A percentile compares a stretch with the other conserved stretches of the same genome.
Evolutionary conservation across 30 jellyfish, hydroid and myxozoan species (phyloP).

Genomic region (Cassiopea xamachana): DNA sequence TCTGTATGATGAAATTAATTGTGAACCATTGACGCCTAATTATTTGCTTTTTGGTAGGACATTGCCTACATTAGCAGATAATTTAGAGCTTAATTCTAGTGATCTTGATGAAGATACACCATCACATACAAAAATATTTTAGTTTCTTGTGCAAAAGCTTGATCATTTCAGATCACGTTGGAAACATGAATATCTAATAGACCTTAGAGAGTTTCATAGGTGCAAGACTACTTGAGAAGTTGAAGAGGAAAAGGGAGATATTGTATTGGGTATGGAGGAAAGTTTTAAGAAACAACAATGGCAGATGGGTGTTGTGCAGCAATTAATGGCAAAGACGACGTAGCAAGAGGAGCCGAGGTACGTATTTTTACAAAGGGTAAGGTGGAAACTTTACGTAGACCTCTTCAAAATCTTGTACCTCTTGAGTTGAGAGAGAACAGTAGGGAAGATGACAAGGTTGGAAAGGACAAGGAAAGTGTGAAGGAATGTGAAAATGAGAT

Average conservation of each 20-base stretch:
- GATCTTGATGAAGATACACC: slow-evolving; percentile 2
- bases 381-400: background rate
- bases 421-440: too few relatives aligned
- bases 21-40: slow-evolving; percentile 1
- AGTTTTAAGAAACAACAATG: background rate
- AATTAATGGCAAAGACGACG: background rate
- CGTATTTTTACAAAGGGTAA: too few relatives aligned
- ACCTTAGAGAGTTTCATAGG: slow-evolving; percentile 12
- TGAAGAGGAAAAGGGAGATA: background rate
- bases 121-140: slow-evolving; percentile 3
- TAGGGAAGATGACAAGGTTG: too few relatives aligned
- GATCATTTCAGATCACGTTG: slow-evolving; percentile 9
- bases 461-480: too few relatives aligned
- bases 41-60: slow-evolving; percentile 20
- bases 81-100: slow-evolving; percentile 8
- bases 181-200: slow-evolving; percentile 39
- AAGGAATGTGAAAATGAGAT: too few relatives aligned
- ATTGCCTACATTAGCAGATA: slow-evolving; percentile 11
- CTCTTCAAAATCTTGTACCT: background rate
- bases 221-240: background rate
- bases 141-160: background rate
- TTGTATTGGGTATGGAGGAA: slow-evolving; percentile 3
- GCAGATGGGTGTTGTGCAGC: too few relatives aligned
- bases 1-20: background rate
- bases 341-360: slow-evolving; percentile 4